Evolutionary conservation across 1,140 invertebrate genomes (phyloP), one percentile per base, ranked within the genome.

Genomic region (Drosophila kanapiae): DNA sequence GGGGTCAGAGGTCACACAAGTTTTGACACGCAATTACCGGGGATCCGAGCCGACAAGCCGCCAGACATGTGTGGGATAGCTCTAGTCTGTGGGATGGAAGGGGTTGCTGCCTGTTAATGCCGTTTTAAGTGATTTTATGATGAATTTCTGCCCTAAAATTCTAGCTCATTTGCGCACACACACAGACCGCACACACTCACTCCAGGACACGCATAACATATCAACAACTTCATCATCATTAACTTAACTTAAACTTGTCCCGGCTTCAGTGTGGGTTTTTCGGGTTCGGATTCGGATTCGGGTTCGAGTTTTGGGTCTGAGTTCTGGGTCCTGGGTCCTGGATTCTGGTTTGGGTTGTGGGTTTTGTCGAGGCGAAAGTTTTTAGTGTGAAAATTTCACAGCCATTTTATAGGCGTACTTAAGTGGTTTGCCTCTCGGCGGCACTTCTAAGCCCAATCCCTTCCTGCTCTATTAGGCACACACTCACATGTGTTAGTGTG

Each of bases 41-140:
- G 53, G 18, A 38, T 78, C 72, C 82, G 59, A 77, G 35, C 61
- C 60, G 49, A 71, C 8, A 35, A 11, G n/a, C 31, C 31, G 40
- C 35, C n/a, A n/a, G n/a, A 23, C 23, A 23, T 23, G 23, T 57
- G 68, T 74, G 80, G 76, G 76, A 64, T 77, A 69, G 74, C 10
- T 23, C 4, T 29, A 33, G 56, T 13, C 14, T 8, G 51, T 63
- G 43, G 35, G 35, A 29, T 47, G 48, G 23, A 23, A 56, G 57
- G 80, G 81, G 85, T 90, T 6, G 49, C 8, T 35, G 33, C 31
- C 4, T 79, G 84, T 67, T 87, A 90, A 90, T 90, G 76, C 83
- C 78, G 72, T 90, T 90, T 85, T 90, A 90, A 90, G 85, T 90
- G 86, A 90, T 90, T 90, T 90, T 90, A 90, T 90, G 85, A 90